Evolutionary conservation across 92 coral and sea anemone genomes (phyloP), one percentile per base, ranked within the genome.

Genomic region (Anthopleura xanthogrammica): DNA sequence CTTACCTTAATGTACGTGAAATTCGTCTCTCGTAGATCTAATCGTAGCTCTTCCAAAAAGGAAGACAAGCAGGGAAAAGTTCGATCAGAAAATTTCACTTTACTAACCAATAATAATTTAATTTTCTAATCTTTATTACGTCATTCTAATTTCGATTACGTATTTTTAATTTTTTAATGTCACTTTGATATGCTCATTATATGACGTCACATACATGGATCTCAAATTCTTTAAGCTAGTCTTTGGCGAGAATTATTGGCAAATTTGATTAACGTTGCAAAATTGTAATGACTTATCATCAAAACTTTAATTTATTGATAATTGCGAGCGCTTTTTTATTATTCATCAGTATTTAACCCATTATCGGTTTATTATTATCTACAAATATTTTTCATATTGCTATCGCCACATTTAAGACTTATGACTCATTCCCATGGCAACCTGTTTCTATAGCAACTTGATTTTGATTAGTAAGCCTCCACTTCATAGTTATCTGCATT

Each of bases 401-500:
- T 19, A 20, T 20, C 29, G 23, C 70, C 70, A 5, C 19, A 19
- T 20, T 22, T 4, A 43, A 43, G 50, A 46, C 36, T 20, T 20
- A 22, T 7, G 29, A 9, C 23, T 23, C 11, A 12, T 68, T 68
- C 14, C 17, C 46, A 1, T 54, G 14, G 16, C 5, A 29, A 68
- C 41, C 42, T 5, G 72, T 79, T 29, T 60, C 82, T 19, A 36
- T 79, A 8, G 70, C 82, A 79, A 57, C 72, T 4, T 39, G 36
- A 29, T n/a, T 0, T 60, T 46, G 3, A 70, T 81, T 70, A 81
- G 50, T 68, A 81, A 41, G 65, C 84, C 52, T 70, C 71, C 23
- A 81, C 58, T 68, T 81, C 14, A 43, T 17, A 48, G 66, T 24
- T 71, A 43, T 81, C 77, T 0, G 71, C 56, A 16, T 81, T 77